These are phyloP conservation scores for human DNA, from an alignment of 2,113 vertebrate genomes.

Conservation along the genomic window GRCh38 chr20:61840501-61841000, in stretches of 20 bases:
- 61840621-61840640: background rate
- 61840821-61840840: conserved; percentile 42
- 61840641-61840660: background rate
- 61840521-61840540: conserved; percentile 63
- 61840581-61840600: conserved; percentile 61
- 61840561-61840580: conserved; percentile 76
- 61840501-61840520: background rate
- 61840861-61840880: conserved; percentile 61
- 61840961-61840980: background rate
- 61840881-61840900: conserved; percentile 44
- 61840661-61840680: conserved; percentile 38
- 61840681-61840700: background rate
- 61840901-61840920: conserved; percentile 58
- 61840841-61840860: conserved; percentile 20
- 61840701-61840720: conserved; percentile 64
- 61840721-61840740: conserved; percentile 59
- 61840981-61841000: conserved; percentile 48
- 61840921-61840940: conserved; percentile 69
- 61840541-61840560: conserved; percentile 66
- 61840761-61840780: conserved; percentile 54
- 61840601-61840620: conserved; percentile 29
- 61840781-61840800: conserved; percentile 50
- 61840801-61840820: background rate
- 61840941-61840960: conserved; percentile 47
- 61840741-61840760: conserved; percentile 23